phyloP scores from a whole-genome alignment of 2,797 vertebrate species.

The Etheostoma nigrum region DNA sequence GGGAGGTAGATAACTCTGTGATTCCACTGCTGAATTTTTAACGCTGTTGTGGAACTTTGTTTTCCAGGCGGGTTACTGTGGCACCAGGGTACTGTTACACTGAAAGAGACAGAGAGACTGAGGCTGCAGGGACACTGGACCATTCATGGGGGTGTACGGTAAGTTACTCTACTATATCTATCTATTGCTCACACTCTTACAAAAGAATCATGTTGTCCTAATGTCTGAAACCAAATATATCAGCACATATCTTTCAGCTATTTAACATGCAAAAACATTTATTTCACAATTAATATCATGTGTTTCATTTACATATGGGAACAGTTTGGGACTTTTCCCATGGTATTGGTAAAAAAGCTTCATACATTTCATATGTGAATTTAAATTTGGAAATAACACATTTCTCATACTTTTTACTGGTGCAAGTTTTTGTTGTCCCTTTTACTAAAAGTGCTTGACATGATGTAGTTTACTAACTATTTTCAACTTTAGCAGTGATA shows the following conservation, averaged over 20 bases:
- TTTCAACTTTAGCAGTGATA: background rate
- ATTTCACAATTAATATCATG: background rate
- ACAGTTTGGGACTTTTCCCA: background rate
- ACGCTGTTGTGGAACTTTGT: slow-evolving; percentile 86
- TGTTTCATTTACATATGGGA: background rate
- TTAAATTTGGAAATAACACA: no score
- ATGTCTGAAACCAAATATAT: background rate
- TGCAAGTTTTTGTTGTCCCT: background rate
- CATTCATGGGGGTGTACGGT: slow-evolving; percentile 65
- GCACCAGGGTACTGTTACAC: slow-evolving; percentile 74
- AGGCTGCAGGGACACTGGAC: slow-evolving; percentile 43
- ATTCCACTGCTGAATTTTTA: slow-evolving; percentile 89
- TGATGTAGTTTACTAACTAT: background rate
- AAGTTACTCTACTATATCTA: slow-evolving; percentile 25
- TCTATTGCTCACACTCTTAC: background rate
- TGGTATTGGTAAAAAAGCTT: no score
- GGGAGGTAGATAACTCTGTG: slow-evolving; percentile 75
- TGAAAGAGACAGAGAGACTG: slow-evolving; percentile 50
- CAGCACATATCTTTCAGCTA: background rate
- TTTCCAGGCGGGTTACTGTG: slow-evolving; percentile 81
- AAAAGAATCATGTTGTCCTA: background rate
- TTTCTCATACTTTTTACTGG: no score
- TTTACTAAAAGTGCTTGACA: background rate
- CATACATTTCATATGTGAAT: background rate
- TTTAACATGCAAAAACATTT: background rate